These are phyloP conservation scores for Syngnathus acus DNA, from an alignment of 2,797 vertebrate genomes.

Conservation along the genomic window DNA sequence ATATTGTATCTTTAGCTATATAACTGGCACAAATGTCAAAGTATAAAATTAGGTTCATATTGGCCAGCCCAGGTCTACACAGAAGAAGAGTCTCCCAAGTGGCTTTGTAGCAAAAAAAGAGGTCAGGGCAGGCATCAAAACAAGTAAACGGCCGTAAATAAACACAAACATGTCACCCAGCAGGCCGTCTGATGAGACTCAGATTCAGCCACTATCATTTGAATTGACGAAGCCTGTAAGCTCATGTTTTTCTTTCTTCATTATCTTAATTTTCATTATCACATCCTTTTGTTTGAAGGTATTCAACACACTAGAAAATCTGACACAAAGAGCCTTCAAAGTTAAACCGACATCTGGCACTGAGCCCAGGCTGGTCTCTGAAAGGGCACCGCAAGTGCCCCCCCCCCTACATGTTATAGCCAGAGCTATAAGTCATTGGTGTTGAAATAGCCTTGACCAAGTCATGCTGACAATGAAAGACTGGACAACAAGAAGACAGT, in stretches of 20 bases:
- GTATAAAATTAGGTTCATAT: too few species aligned
- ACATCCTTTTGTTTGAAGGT: background rate
- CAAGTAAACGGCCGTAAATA: too few species aligned
- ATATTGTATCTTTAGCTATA: too few species aligned
- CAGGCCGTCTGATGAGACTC: too few species aligned
- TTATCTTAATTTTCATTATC: background rate
- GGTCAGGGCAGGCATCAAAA: too few species aligned
- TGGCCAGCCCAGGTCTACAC: too few species aligned
- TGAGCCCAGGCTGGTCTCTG: slow-evolving; percentile 20
- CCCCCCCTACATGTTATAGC: slow-evolving; percentile 9
- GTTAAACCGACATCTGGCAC: slow-evolving; percentile 23
- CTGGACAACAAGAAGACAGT: slow-evolving; percentile 18
- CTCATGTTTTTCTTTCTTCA: background rate
- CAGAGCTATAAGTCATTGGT: slow-evolving; percentile 32
- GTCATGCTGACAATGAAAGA: slow-evolving; percentile 43
- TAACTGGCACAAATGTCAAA: too few species aligned
- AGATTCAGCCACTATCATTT: too few species aligned
- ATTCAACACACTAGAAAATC: slow-evolving; percentile 27
- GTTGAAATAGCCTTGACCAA: slow-evolving; percentile 56
- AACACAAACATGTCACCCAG: too few species aligned
- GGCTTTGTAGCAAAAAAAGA: too few species aligned
- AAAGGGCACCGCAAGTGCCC: slow-evolving; percentile 27
- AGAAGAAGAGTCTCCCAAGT: too few species aligned
- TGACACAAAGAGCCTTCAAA: slow-evolving; percentile 26
- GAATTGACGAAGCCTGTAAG: background rate